These are phyloP conservation scores for Cheilosia vulpina DNA, from an alignment of 2,888 invertebrate species.

Conservation along the genomic window DNA sequence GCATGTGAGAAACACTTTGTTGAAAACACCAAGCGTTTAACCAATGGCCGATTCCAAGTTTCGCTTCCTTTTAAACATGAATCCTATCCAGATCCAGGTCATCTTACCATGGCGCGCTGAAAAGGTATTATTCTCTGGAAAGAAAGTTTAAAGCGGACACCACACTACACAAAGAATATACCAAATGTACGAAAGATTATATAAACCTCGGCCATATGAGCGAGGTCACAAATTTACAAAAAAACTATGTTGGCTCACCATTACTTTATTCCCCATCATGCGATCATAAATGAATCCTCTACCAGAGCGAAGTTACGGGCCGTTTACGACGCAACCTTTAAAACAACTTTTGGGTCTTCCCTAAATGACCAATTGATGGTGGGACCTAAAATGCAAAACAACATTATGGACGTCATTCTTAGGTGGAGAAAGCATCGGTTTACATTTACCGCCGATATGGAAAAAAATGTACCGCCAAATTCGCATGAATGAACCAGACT, in stretches of 20 bases:
- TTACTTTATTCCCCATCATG: constrained; percentile 2
- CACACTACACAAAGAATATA: not conserved
- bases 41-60: not conserved
- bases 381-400: constrained; percentile 8
- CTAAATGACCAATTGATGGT: no score
- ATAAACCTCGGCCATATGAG: not conserved
- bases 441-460: constrained; percentile 8
- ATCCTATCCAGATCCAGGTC: not conserved
- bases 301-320: constrained; percentile 7
- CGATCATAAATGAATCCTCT: constrained; percentile 1
- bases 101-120: not conserved
- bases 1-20: not conserved
- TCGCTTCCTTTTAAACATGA: not conserved
- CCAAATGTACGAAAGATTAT: constrained; percentile 24
- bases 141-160: not conserved
- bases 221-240: no score
- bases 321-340: constrained; percentile 2
- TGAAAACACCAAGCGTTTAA: no score
- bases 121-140: not conserved
- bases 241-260: not conserved
- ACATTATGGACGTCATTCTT: constrained; percentile 2
- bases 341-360: no score
- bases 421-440: not conserved
- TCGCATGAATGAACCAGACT: not conserved
- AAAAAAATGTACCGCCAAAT: constrained; percentile 28